Evolutionary conservation across 2,113 vertebrate genomes (phyloP).

Genomic region (Nibea albiflora): DNA sequence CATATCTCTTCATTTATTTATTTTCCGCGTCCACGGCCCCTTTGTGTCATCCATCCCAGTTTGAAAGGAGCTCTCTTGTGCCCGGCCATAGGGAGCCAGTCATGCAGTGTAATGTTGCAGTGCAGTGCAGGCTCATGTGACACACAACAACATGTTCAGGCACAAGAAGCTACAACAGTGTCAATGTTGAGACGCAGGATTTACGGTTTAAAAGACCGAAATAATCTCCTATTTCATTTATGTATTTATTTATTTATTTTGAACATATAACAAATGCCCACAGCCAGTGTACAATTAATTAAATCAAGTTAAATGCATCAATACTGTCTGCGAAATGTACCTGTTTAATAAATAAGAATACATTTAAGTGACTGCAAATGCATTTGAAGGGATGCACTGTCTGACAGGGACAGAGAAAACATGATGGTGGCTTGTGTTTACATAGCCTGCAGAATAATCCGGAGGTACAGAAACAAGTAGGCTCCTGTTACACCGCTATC

Average conservation of each 20-base stretch:
- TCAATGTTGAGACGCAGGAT: neutral
- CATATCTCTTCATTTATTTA: conserved; percentile 68
- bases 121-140: neutral
- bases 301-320: conserved; percentile 21
- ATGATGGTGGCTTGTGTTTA: conserved; percentile 10
- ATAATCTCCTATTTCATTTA: neutral
- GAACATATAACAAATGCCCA: conserved; percentile 5
- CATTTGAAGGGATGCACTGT: conserved; percentile 12
- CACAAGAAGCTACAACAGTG: neutral
- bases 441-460: conserved; percentile 13
- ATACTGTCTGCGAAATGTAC: conserved; percentile 8
- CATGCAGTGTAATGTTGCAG: conserved; percentile 45
- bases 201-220: conserved; percentile 6
- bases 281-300: conserved; percentile 18
- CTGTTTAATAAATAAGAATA: conserved; percentile 32
- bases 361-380: conserved; percentile 25
- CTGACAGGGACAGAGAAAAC: conserved; percentile 22
- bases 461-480: conserved; percentile 10
- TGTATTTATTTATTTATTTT: neutral
- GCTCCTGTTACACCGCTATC: conserved; percentile 10
- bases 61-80: conserved; percentile 41
- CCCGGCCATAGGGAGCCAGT: conserved; percentile 23
- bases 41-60: conserved; percentile 47
- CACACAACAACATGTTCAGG: conserved; percentile 17
- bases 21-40: conserved; percentile 36